Evolutionary conservation across 2,888 invertebrate species (phyloP).

Genomic region (Abrostola triplasia): DNA sequence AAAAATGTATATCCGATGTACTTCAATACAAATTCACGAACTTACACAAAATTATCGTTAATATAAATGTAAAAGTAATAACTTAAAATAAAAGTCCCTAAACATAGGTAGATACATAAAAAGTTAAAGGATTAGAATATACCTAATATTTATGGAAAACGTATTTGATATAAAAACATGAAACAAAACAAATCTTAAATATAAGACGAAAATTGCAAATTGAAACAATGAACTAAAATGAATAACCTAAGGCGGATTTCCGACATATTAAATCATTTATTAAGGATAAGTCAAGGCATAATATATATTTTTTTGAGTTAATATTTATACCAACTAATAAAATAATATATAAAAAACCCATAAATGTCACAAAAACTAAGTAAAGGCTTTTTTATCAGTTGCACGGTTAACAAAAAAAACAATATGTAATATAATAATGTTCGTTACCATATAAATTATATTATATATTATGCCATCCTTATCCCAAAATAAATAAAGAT

Average conservation of each 20-base stretch:
- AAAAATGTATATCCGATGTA: slow-evolving; percentile 15
- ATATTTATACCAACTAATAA: too few species aligned
- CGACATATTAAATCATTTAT: slow-evolving; percentile 59
- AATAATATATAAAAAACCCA: background rate
- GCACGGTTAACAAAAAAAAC: slow-evolving; percentile 8
- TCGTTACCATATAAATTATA: background rate
- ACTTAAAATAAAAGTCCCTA: background rate
- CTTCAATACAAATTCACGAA: background rate
- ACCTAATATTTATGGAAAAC: slow-evolving; percentile 5
- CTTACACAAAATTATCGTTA: background rate
- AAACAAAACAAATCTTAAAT: background rate
- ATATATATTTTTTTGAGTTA: too few species aligned
- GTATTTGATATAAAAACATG: background rate
- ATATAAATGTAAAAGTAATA: background rate
- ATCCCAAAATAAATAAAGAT: slow-evolving; percentile 28
- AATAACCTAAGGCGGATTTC: slow-evolving; percentile 71
- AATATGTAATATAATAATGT: slow-evolving; percentile 3
- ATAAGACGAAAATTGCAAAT: slow-evolving; percentile 14
- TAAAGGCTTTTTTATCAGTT: too few species aligned
- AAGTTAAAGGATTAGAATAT: background rate
- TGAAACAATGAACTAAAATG: slow-evolving; percentile 20
- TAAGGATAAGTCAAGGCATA: background rate
- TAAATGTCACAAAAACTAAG: background rate
- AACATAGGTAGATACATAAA: background rate
- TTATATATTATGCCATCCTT: slow-evolving; percentile 7